Conservation (phyloP, 2,888 invertebrate genomes). For the Meghimatium bilineatum region DNA sequence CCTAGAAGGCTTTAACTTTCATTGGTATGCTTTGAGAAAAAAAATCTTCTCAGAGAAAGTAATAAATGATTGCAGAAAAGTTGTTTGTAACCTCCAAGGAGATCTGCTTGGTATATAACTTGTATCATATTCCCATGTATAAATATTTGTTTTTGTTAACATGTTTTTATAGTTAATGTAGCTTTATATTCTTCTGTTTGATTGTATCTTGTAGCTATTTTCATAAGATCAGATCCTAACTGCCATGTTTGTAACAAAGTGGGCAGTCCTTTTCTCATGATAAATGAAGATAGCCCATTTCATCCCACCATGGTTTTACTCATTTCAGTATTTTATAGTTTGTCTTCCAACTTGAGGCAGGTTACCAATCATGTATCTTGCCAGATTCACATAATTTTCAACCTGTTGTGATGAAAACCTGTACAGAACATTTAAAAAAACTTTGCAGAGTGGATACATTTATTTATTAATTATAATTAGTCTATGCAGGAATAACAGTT, state of each 20-base stretch:
- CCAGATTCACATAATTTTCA: neutral
- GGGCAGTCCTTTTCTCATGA: neutral
- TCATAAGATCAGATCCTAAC: neutral
- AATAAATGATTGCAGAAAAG: no score
- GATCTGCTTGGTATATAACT: neutral
- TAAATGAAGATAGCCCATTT: neutral
- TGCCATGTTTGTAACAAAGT: neutral
- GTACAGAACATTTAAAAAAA: no score
- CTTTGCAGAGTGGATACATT: no score
- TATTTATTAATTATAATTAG: no score
- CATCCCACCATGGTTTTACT: neutral
- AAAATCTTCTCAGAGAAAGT: no score
- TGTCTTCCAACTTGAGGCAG: constrained; percentile 1
- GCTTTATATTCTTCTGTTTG: neutral
- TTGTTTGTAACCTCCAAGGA: neutral
- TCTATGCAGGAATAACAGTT: no score
- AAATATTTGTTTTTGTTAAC: neutral
- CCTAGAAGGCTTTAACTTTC: no score
- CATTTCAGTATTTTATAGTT: constrained; percentile 1
- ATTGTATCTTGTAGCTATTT: neutral
- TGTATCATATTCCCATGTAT: neutral
- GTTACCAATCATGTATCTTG: neutral
- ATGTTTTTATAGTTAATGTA: neutral
- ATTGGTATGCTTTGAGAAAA: no score
- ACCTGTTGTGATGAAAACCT: no score